Conservation (phyloP, 2,797 vertebrate genomes). For the Lates japonicus region DNA sequence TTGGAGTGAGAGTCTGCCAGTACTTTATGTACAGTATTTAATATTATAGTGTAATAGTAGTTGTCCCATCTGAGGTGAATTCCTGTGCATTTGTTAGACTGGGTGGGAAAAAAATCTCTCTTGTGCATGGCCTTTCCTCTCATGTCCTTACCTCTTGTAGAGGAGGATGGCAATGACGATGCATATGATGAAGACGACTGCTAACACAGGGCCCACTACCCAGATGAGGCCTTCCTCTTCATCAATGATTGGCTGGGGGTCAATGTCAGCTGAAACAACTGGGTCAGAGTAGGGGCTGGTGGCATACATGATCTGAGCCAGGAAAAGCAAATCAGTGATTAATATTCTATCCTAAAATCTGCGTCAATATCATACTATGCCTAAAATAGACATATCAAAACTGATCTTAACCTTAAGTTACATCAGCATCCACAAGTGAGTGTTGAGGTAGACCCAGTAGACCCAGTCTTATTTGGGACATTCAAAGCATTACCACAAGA, state of each 20-base stretch:
- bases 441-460: not conserved
- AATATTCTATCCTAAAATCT: not conserved
- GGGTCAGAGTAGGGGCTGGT: conserved; percentile 98
- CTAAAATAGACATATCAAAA: not conserved
- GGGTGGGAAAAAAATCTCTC: not conserved
- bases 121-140: not conserved
- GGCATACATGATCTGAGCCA: conserved; percentile 94
- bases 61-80: not conserved
- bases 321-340: conserved; percentile 38
- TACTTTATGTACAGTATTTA: not conserved
- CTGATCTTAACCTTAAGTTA: not conserved
- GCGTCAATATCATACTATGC: not conserved
- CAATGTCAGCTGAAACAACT: conserved; percentile 95
- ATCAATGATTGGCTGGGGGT: conserved; percentile 98
- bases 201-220: conserved; percentile 98
- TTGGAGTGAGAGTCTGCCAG: not conserved
- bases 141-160: conserved; percentile 94
- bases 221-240: conserved; percentile 99
- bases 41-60: not conserved
- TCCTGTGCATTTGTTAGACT: not conserved
- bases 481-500: conserved; percentile 26
- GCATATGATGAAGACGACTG: conserved; percentile 99
- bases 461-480: conserved; percentile 14
- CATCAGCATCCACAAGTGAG: conserved; percentile 8
- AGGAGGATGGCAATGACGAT: conserved; percentile 99